Evolutionary conservation across 2,113 vertebrate genomes (phyloP).

Genomic region (Bubo blakistoni): DNA sequence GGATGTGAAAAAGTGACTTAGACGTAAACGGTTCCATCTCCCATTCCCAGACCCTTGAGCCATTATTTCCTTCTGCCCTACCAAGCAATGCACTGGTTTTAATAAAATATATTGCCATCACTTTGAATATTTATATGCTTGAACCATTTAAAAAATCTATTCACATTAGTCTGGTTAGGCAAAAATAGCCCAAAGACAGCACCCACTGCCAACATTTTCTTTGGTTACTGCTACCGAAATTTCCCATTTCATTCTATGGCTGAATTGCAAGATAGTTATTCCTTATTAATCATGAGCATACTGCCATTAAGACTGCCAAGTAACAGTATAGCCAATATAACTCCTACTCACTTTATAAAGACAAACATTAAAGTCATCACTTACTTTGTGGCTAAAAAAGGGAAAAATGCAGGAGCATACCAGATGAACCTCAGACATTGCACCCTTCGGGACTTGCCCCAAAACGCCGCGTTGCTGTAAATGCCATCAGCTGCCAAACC

Average conservation of each 20-base stretch:
- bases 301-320: slow-evolving; percentile 19
- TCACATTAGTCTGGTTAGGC: slow-evolving; percentile 27
- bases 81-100: neutral
- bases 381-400: slow-evolving; percentile 2
- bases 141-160: slow-evolving; percentile 36
- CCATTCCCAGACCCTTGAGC: slow-evolving; percentile 10
- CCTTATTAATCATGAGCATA: neutral
- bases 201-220: slow-evolving; percentile 27
- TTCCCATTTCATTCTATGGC: slow-evolving; percentile 28
- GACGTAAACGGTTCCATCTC: neutral
- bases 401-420: slow-evolving; percentile 17
- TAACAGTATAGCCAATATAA: slow-evolving; percentile 26
- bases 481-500: neutral
- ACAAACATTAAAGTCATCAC: slow-evolving; percentile 48
- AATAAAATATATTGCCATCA: slow-evolving; percentile 33
- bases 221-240: slow-evolving; percentile 45
- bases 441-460: neutral
- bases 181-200: slow-evolving; percentile 43
- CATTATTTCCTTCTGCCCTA: slow-evolving; percentile 28
- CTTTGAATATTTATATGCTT: slow-evolving; percentile 44
- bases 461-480: neutral
- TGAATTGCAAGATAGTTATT: slow-evolving; percentile 1
- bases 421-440: neutral
- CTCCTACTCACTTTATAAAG: slow-evolving; percentile 38
- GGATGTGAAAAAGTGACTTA: slow-evolving; percentile 1